Percentiles rank a stretch among this genome's conserved stretches.
These are phyloP conservation scores for Martes flavigula DNA, from an alignment of 2,797 vertebrate species.

Conservation along the genomic window DNA sequence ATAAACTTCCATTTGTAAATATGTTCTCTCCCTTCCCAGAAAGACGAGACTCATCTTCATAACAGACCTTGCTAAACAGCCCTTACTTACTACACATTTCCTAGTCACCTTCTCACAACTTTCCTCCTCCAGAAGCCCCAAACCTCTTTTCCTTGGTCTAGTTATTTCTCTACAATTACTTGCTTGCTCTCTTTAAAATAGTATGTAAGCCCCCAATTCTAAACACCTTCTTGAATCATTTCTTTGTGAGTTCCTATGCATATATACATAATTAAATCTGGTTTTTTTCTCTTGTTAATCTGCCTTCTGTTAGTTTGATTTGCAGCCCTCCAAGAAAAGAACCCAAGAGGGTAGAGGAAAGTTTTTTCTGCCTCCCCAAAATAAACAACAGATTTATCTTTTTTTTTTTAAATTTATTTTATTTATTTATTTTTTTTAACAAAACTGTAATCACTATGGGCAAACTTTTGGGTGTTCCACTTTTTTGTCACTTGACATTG, in stretches of 20 bases:
- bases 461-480: not conserved
- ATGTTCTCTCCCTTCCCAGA: not conserved
- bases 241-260: not conserved
- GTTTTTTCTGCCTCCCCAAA: not conserved
- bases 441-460: not conserved
- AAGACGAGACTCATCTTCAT: not conserved
- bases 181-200: not conserved
- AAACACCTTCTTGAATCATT: not conserved
- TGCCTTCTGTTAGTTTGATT: not conserved
- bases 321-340: not conserved
- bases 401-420: not conserved
- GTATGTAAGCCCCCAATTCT: not conserved
- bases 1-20: not conserved
- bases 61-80: not conserved
- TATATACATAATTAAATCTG: not conserved
- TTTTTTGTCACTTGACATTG: not conserved
- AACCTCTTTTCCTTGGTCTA: not conserved
- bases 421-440: not conserved
- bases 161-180: not conserved
- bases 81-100: not conserved
- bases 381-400: not conserved
- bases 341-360: not conserved
- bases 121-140: not conserved
- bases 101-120: not conserved
- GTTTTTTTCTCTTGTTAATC: not conserved